Conservation (phyloP, 64 coral and sea anemone species). For the Montipora capricornis region DNA sequence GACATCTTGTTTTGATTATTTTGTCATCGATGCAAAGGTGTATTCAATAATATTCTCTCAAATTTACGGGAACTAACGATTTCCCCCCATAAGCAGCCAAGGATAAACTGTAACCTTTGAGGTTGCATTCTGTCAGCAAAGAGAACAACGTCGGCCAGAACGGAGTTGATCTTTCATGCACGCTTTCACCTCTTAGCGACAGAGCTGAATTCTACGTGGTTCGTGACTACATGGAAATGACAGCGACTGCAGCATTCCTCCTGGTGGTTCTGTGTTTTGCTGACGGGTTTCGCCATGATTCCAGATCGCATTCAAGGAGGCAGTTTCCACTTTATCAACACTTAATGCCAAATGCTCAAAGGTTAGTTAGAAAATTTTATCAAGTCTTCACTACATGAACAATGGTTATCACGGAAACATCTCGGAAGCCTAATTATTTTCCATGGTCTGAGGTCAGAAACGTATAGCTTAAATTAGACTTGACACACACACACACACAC, state of each 20-base stretch:
- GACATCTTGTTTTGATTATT: slow-evolving; percentile 23
- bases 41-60: slow-evolving; percentile 17
- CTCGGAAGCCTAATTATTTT: too few species aligned
- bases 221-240: neutral
- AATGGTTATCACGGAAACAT: too few species aligned
- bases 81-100: neutral
- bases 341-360: neutral
- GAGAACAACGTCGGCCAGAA: neutral
- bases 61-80: neutral
- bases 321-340: slow-evolving; percentile 4
- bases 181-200: too few species aligned
- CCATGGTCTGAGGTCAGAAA: too few species aligned
- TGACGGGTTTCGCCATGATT: neutral
- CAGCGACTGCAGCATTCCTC: neutral
- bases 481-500: too few species aligned
- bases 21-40: neutral
- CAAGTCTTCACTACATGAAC: neutral
- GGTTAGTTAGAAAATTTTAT: neutral
- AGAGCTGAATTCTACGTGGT: neutral
- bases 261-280: neutral
- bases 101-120: too few species aligned
- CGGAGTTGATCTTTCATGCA: neutral
- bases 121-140: too few species aligned
- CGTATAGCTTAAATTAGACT: too few species aligned
- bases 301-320: slow-evolving; percentile 19